Evolutionary conservation across 37 sponge, comb jelly and placozoan species (phyloP), one percentile per base, ranked within the genome.

Genomic region (Crambe crambe): DNA sequence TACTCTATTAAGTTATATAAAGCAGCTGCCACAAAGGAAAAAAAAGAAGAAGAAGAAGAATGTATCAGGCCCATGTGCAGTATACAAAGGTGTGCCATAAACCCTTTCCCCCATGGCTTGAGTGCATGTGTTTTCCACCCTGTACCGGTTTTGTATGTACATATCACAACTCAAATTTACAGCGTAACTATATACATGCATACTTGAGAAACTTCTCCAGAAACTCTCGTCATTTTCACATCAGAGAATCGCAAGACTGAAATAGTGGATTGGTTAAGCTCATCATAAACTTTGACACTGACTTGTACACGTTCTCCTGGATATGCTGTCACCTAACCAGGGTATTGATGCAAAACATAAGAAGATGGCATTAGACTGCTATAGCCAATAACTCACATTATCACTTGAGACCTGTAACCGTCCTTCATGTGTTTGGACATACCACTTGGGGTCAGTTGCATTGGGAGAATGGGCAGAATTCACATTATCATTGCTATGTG

Each of bases 391-490:
- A 17, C 76, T 57, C 39, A 76, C 76, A 76, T 37, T 61, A 38
- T 37, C 20, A 22, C 58, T 61, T 3, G 23, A 8, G 21, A 61
- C 26, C 20, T 2, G 3, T 10, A 81, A 8, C 17, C 43, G 12
- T 2, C 58, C 40, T 3, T 70, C 81, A 37, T 63, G 43, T 31
- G 81, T 81, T 40, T 81, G 81, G 2, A 81, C 61, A 37, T 58
- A 81, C 72, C 73, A 81, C 72, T 39, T 38, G 18, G 72, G 59
- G 36, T 81, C 58, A 4, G 21, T 26, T 23, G 70, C 60, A 41
- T 69, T 63, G 37, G 63, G 31, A 39, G 6, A 9, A 32, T 81
- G 81, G 58, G 59, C 70, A 39, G 61, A 12, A 44, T 81, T 81
- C 18, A 17, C 22, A 70, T 71, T 81, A 44, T 60, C 62, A 58